Evolutionary conservation across 2,113 vertebrate species (phyloP), one percentile per base, ranked within the genome.

Genomic region (Noctilio leporinus): DNA sequence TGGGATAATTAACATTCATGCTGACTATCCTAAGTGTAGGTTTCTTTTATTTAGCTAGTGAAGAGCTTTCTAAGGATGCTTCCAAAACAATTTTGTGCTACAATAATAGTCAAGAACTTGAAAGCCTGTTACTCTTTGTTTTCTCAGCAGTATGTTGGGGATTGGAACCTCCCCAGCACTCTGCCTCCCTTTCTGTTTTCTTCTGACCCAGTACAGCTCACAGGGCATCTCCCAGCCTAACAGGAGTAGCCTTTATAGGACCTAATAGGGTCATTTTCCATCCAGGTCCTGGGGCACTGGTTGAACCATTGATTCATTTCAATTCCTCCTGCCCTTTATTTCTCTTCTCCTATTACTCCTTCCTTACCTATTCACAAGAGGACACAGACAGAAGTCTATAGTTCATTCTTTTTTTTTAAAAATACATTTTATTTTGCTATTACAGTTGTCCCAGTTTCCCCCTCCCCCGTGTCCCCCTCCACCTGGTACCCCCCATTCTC

Each of bases 371-470:
- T 73, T 89, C 43, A 57, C 11, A 55, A 17, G 65, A 93, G 53
- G 65, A 87, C 47, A 72, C 7, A 51, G 10, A 72, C 7, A 51
- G 10, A 75, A 82, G 53, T 86, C 55, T 72, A n/a, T 84, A 40
- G 84, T 91, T 96, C 19, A 8, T 83, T 83, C 47, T 49, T 91
- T 70, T n/a, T n/a, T n/a, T n/a, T n/a, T n/a, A n/a, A n/a, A n/a
- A n/a, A n/a, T n/a, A n/a, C n/a, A n/a, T n/a, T n/a, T n/a, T n/a
- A n/a, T n/a, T n/a, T n/a, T n/a, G n/a, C n/a, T n/a, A n/a, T n/a
- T n/a, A n/a, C n/a, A n/a, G n/a, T n/a, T n/a, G n/a, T n/a, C n/a
- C n/a, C n/a, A n/a, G n/a, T n/a, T n/a, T n/a, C n/a, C n/a, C n/a
- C n/a, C n/a, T n/a, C n/a, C n/a, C n/a, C n/a, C n/a, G n/a, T n/a